phyloP scores from a whole-genome alignment of 2,888 invertebrate genomes.

The Dione vanillae region DNA sequence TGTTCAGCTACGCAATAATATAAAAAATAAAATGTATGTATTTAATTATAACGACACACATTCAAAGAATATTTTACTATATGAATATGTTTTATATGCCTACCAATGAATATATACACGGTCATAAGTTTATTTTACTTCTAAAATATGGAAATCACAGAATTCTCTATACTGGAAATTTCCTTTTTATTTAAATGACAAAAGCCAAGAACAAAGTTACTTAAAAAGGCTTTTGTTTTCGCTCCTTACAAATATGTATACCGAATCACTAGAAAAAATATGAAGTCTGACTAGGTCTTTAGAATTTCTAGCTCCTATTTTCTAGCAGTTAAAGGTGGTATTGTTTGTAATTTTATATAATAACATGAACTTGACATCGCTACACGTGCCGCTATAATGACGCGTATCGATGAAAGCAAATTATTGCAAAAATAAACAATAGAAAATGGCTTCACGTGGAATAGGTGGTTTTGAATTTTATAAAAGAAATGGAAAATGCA shows the following conservation, averaged over 20 bases:
- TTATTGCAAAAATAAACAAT: conserved; percentile 22
- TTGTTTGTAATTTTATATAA: conserved; percentile 16
- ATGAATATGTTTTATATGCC: neutral
- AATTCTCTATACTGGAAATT: neutral
- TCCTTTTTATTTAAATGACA: neutral
- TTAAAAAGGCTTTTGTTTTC: neutral
- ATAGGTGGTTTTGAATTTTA: neutral
- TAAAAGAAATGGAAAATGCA: neutral
- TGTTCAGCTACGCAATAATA: no score
- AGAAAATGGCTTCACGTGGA: conserved; percentile 17
- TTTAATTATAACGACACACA: no score
- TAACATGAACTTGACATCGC: conserved; percentile 5
- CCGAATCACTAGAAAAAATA: conserved; percentile 2
- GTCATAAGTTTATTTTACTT: neutral
- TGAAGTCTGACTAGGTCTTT: neutral
- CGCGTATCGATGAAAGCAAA: conserved; percentile 24
- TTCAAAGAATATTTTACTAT: no score
- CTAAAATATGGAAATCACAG: conserved; percentile 5
- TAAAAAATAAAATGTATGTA: no score
- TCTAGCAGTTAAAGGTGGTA: neutral
- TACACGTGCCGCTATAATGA: conserved; percentile 18
- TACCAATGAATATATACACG: conserved; percentile 1
- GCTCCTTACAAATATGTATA: neutral
- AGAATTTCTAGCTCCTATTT: conserved; percentile 9
- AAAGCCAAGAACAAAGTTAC: neutral